phyloP scores from a whole-genome alignment of 30 jellyfish, hydroid and myxozoan genomes.

The Nemopilema nomurai region DNA sequence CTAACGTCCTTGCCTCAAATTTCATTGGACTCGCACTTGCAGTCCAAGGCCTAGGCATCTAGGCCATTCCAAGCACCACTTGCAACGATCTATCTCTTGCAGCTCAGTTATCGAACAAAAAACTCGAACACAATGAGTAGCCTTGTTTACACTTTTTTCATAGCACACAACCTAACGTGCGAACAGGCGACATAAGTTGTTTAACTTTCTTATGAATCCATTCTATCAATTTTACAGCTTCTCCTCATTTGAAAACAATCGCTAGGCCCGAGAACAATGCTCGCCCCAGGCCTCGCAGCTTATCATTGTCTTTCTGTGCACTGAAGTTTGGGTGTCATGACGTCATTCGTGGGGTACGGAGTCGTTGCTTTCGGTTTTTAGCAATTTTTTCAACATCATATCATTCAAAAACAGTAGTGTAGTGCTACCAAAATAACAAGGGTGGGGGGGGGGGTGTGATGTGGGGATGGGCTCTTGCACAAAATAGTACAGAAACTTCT shows the following conservation, averaged over 20 bases:
- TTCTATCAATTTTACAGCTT: not conserved
- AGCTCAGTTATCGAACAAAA: not conserved
- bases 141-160: not conserved
- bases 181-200: not conserved
- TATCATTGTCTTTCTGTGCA: not conserved
- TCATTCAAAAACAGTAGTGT: no score
- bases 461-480: no score
- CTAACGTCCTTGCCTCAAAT: not conserved
- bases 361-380: no score
- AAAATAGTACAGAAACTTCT: no score
- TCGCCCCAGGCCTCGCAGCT: constrained; percentile 27
- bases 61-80: not conserved
- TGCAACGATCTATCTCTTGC: not conserved
- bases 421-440: no score
- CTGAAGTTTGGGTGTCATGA: not conserved
- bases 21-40: not conserved
- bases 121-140: not conserved
- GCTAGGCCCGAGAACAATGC: constrained; percentile 46
- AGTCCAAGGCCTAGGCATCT: not conserved
- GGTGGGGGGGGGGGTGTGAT: no score
- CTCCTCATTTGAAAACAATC: constrained; percentile 47
- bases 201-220: not conserved
- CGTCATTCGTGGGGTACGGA: not conserved
- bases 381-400: no score
- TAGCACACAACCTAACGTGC: not conserved